These are phyloP conservation scores for Tupiocoris notatus DNA, from an alignment of 2,888 invertebrate genomes.

Conservation along the genomic window DNA sequence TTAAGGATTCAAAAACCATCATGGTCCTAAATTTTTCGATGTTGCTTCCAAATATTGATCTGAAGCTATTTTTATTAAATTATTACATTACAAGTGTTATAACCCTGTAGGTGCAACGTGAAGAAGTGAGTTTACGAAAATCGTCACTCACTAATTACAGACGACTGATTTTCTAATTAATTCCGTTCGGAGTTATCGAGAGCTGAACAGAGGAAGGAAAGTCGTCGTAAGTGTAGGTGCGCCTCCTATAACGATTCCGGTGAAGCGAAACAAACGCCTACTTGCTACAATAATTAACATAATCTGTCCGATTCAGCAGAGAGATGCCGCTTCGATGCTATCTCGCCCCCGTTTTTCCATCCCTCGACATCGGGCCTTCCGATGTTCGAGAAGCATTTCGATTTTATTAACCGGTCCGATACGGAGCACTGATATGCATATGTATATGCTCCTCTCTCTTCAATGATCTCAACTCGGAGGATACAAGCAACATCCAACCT, in stretches of 20 bases:
- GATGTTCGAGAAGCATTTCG: slow-evolving; percentile 29
- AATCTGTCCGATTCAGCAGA: slow-evolving; percentile 36
- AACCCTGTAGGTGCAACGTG: too few relatives aligned
- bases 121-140: too few relatives aligned
- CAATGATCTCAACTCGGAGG: neutral
- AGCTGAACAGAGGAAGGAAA: too few relatives aligned
- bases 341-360: neutral
- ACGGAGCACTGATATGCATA: slow-evolving; percentile 37
- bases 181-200: too few relatives aligned
- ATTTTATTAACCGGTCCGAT: slow-evolving; percentile 41
- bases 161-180: too few relatives aligned
- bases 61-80: too few relatives aligned
- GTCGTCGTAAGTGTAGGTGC: neutral
- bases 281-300: slow-evolving; percentile 35
- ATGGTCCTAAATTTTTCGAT: too few relatives aligned
- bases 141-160: too few relatives aligned
- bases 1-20: too few relatives aligned
- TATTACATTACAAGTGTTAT: too few relatives aligned
- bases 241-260: neutral
- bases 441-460: slow-evolving; percentile 1
- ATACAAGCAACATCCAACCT: neutral
- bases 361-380: neutral
- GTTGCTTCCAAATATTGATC: too few relatives aligned
- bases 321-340: slow-evolving; percentile 29
- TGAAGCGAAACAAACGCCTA: slow-evolving; percentile 33